Conservation (phyloP, 1,140 invertebrate species). For the Littorina saxatilis region DNA sequence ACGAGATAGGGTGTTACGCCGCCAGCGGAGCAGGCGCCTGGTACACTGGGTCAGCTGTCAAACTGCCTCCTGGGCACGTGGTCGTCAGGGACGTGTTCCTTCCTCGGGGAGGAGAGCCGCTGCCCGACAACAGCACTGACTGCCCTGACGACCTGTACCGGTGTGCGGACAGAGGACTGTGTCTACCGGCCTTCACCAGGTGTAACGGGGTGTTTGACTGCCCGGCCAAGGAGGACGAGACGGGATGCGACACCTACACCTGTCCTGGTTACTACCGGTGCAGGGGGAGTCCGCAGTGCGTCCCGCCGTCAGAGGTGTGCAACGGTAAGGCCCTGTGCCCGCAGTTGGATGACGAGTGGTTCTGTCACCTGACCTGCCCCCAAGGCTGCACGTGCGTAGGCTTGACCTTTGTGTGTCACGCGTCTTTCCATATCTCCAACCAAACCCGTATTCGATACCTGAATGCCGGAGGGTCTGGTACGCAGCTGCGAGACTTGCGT, state of each 20-base stretch:
- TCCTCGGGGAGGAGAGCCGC: not conserved
- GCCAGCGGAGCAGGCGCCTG: no score
- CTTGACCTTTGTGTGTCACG: no score
- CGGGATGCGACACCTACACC: no score
- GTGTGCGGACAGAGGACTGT: not conserved
- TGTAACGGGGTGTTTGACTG: constrained; percentile 28
- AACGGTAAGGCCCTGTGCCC: no score
- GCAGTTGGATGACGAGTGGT: no score
- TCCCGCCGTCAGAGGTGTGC: constrained; percentile 15
- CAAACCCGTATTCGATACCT: not conserved
- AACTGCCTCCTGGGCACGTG: no score
- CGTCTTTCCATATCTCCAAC: no score
- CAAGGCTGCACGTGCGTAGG: no score
- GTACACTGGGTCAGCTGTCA: no score
- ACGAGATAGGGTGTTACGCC: no score
- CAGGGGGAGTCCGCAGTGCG: constrained; percentile 21
- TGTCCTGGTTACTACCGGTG: constrained; percentile 32
- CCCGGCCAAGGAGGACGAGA: constrained; percentile 12
- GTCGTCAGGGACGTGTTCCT: no score
- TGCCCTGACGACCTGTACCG: constrained; percentile 10
- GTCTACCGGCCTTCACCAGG: not conserved
- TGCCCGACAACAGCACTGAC: not conserved
- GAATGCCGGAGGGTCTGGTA: not conserved
- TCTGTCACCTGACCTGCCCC: no score
- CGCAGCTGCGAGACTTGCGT: not conserved